Base-by-base conservation (phyloP, 2,113 vertebrate genomes). In the Rhinoderma darwinii region DNA sequence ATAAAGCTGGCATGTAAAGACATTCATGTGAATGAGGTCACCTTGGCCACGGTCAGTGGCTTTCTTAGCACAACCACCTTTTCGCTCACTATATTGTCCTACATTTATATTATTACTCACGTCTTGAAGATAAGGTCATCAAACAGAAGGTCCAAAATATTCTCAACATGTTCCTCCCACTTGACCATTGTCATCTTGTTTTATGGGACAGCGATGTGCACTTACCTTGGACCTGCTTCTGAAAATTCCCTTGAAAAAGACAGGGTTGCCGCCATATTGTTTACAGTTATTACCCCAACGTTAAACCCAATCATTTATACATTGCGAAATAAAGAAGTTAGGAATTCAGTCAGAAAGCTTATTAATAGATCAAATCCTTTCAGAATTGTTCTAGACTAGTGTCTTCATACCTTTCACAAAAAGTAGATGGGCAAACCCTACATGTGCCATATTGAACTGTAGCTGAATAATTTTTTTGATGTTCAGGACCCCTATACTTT, bases 141-240 rank as follows among this genome's bases (percentile, higher is more conserved):
- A 0, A 82, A 89, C 15, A 86, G 89, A 5, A 87, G 87, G 17
- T 61, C 39, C 82, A 91, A 91, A 44, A 79, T 84, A 32, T 91
- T 90, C 22, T 88, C 87, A 3, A 90, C 89, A 2, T 92, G 89
- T 54, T 88, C 86, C 1, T 86, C 88, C 2, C 90, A 91, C 18
- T 82, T 92, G 10, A 70, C 86, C 15, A 83, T 91, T 61, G 89
- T 91, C 32, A 74, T 88, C 6, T 82, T 92, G 74, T 92, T 91
- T 63, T 92, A 89, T 54, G 88, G 89, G 7, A 89, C 85, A 47
- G 9, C 89, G 7, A 84, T 92, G 76, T 77, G 88, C 41, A 90
- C 88, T 32, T 92, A 90, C 17, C 84, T 89, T 3, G 87, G 88
- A 20, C 88, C 89, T 59, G 9, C n/a, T 20, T 54, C 82, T 51